Percentiles rank a stretch among this genome's conserved stretches.
These are phyloP conservation scores for Paralvinella palmiformis DNA, from an alignment of 1,140 invertebrate genomes.

Conservation along the genomic window DNA sequence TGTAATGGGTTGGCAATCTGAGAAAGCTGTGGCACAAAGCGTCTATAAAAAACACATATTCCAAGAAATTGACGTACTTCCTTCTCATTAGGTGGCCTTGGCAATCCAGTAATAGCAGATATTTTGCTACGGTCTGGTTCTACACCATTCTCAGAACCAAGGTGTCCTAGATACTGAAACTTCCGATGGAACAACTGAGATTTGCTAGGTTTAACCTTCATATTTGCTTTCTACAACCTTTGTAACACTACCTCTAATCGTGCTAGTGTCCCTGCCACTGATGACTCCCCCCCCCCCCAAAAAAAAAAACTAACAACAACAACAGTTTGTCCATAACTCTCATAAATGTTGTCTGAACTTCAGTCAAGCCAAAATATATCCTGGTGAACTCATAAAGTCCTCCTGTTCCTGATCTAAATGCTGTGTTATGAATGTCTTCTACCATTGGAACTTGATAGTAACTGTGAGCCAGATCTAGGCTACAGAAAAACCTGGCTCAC, in stretches of 20 bases:
- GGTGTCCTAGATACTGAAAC: conserved; percentile 45
- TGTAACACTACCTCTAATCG: conserved; percentile 22
- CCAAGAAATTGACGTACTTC: conserved; percentile 45
- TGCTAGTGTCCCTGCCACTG: conserved; percentile 19
- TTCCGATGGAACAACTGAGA: conserved; percentile 25
- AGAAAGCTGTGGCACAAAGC: conserved; percentile 37
- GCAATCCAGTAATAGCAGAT: conserved; percentile 38
- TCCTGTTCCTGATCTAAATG: too few relatives aligned
- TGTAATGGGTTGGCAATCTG: conserved; percentile 15
- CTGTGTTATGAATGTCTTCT: too few relatives aligned
- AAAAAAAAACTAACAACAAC: too few relatives aligned
- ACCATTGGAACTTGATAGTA: too few relatives aligned
- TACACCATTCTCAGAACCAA: conserved; percentile 16
- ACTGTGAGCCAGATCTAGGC: too few relatives aligned
- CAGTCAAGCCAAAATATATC: neutral
- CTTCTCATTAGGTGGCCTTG: conserved; percentile 34
- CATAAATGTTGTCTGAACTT: neutral
- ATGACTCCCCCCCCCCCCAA: too few relatives aligned
- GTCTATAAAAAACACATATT: conserved; percentile 44
- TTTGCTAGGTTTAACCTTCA: conserved; percentile 26
- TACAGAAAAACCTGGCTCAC: too few relatives aligned
- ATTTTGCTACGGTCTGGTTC: conserved; percentile 23
- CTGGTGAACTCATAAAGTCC: too few relatives aligned
- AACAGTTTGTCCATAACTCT: conserved; percentile 1
- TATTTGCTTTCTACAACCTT: conserved; percentile 18